Evolutionary conservation across 2,888 invertebrate genomes (phyloP).

Genomic region (Napeogenes inachia): DNA sequence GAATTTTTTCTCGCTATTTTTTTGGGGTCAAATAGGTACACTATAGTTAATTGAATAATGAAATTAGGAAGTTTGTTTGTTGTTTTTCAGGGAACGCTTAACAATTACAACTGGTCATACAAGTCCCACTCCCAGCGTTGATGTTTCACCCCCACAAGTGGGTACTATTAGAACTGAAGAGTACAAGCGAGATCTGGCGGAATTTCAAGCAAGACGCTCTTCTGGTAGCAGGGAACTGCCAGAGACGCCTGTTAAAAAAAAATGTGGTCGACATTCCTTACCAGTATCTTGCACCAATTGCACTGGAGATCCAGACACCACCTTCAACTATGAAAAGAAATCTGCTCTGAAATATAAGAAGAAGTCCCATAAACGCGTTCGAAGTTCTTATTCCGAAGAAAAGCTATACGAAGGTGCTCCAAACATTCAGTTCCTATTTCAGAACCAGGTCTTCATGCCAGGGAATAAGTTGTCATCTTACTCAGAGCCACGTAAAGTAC

Average conservation of each 20-base stretch:
- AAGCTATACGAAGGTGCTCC: slow-evolving; percentile 50
- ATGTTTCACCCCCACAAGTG: slow-evolving; percentile 39
- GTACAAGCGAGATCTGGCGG: slow-evolving; percentile 69
- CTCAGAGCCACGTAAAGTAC: slow-evolving; percentile 46
- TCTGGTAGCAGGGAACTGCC: slow-evolving; percentile 46
- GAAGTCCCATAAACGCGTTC: slow-evolving; percentile 48
- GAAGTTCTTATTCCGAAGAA: slow-evolving; percentile 50
- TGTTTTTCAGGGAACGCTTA: slow-evolving; percentile 60
- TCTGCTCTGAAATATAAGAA: slow-evolving; percentile 63
- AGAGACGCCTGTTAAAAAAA: slow-evolving; percentile 57
- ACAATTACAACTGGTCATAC: slow-evolving; percentile 61
- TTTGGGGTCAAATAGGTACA: too few relatives aligned
- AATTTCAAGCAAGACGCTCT: slow-evolving; percentile 69
- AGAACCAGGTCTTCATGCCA: slow-evolving; percentile 73
- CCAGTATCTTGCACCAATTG: slow-evolving; percentile 67
- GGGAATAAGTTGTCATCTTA: slow-evolving; percentile 55
- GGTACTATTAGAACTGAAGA: slow-evolving; percentile 70
- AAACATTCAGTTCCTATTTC: slow-evolving; percentile 71
- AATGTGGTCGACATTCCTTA: slow-evolving; percentile 64
- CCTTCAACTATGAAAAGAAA: slow-evolving; percentile 69
- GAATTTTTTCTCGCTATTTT: too few relatives aligned
- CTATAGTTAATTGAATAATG: too few relatives aligned
- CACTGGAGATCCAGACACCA: slow-evolving; percentile 56
- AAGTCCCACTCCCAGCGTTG: slow-evolving; percentile 40
- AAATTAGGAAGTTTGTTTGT: background rate